Percentiles rank a stretch among this genome's conserved stretches.
phyloP scores from a whole-genome alignment of 1,140 invertebrate species.

The Schlechtendalia chinensis region DNA sequence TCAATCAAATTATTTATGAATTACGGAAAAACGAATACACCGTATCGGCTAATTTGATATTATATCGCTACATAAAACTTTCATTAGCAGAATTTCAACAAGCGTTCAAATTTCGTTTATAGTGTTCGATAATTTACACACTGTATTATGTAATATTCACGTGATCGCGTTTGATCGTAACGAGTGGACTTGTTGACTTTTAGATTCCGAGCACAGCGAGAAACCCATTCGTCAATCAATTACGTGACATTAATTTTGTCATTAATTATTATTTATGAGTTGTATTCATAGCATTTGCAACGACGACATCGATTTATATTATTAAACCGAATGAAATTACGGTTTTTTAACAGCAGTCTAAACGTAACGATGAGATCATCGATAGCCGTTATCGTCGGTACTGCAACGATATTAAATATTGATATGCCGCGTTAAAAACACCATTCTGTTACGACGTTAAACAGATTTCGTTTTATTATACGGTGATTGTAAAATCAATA shows the following conservation, averaged over 20 bases:
- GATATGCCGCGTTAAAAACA: too few relatives aligned
- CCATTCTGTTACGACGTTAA: too few relatives aligned
- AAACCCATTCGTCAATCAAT: neutral
- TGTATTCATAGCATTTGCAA: too few relatives aligned
- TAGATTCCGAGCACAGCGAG: neutral
- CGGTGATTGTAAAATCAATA: too few relatives aligned
- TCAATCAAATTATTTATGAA: constrained; percentile 14
- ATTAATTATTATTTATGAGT: neutral
- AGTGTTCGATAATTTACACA: neutral
- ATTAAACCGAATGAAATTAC: too few relatives aligned
- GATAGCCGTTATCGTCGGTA: too few relatives aligned
- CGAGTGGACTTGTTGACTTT: neutral
- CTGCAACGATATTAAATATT: too few relatives aligned
- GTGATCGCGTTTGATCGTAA: neutral
- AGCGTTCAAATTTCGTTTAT: neutral
- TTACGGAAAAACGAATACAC: neutral
- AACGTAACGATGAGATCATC: too few relatives aligned
- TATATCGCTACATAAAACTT: neutral
- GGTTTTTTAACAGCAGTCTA: too few relatives aligned
- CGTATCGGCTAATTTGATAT: neutral
- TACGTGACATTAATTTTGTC: neutral
- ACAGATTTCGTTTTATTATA: too few relatives aligned
- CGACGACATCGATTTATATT: too few relatives aligned
- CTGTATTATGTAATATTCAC: neutral
- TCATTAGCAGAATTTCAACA: neutral